A percentile compares a stretch with the other conserved stretches of the same genome.
phyloP scores from a whole-genome alignment of 2,888 invertebrate genomes.

The Siphonodentalium dalli region DNA sequence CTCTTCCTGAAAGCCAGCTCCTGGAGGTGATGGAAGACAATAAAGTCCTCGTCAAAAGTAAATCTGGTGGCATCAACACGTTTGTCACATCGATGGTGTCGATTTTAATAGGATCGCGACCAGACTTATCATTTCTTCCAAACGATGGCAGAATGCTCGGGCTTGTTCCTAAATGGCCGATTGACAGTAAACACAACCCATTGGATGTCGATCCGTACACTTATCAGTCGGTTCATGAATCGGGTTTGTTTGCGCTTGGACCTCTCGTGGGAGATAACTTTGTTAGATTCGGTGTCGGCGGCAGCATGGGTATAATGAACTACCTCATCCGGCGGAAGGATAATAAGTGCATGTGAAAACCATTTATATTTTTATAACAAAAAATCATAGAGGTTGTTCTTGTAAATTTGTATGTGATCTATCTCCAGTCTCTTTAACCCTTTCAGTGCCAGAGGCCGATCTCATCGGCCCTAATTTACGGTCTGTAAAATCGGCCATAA shows the following conservation, averaged over 20 bases:
- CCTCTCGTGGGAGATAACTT: constrained; percentile 92
- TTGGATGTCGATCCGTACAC: constrained; percentile 78
- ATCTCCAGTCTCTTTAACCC: too few species aligned
- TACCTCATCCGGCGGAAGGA: too few species aligned
- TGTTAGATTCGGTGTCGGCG: constrained; percentile 73
- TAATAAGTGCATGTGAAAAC: too few species aligned
- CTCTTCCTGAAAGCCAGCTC: constrained; percentile 76
- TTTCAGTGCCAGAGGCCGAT: too few species aligned
- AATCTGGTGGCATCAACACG: constrained; percentile 35
- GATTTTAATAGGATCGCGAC: constrained; percentile 82
- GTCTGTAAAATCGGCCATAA: too few species aligned
- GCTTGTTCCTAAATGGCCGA: constrained; percentile 70
- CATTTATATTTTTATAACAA: too few species aligned
- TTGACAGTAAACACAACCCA: constrained; percentile 82
- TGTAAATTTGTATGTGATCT: too few species aligned
- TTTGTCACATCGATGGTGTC: constrained; percentile 74
- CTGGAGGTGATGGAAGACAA: constrained; percentile 51
- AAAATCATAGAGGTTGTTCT: too few species aligned
- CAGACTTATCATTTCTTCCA: constrained; percentile 78
- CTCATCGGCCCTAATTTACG: too few species aligned
- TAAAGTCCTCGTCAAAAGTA: constrained; percentile 53
- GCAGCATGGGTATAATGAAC: constrained; percentile 62
- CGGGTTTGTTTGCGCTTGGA: constrained; percentile 84
- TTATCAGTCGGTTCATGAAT: constrained; percentile 75
- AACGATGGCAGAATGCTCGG: constrained; percentile 73